A percentile compares a stretch with the other conserved stretches of the same genome.
These are phyloP conservation scores for Exocentrus adspersus DNA, from an alignment of 2,888 invertebrate genomes.

Conservation along the genomic window DNA sequence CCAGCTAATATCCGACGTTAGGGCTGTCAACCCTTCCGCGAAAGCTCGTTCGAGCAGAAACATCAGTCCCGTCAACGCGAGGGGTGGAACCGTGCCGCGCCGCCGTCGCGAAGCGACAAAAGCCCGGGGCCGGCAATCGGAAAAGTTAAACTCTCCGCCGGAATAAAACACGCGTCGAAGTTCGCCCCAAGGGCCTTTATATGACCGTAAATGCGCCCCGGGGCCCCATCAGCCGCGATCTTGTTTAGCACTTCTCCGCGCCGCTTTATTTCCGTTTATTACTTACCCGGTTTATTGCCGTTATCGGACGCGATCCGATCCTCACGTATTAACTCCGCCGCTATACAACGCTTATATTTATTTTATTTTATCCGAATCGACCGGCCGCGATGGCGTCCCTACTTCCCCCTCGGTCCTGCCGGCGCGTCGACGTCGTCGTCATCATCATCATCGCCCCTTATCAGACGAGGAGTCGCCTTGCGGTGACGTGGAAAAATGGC, in stretches of 20 bases:
- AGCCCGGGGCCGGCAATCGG: background rate
- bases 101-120: background rate
- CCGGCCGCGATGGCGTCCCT: background rate
- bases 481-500: conserved; percentile 63
- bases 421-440: conserved; percentile 11
- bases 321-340: no score
- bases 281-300: conserved; percentile 14
- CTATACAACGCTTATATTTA: no score
- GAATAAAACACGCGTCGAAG: conserved; percentile 51
- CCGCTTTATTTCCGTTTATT: conserved; percentile 42
- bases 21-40: background rate
- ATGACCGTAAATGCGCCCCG: conserved; percentile 55
- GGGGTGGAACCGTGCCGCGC: background rate
- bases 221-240: conserved; percentile 51
- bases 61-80: background rate
- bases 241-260: conserved; percentile 48
- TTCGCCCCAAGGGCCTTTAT: conserved; percentile 55
- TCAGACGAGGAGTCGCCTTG: conserved; percentile 62
- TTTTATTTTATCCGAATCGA: no score
- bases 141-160: conserved; percentile 25
- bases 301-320: background rate
- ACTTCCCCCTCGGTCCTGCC: background rate
- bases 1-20: no score
- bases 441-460: conserved; percentile 53
- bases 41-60: background rate